These are phyloP conservation scores for Tineola bisselliella DNA, from an alignment of 2,888 invertebrate genomes.

Conservation along the genomic window DNA sequence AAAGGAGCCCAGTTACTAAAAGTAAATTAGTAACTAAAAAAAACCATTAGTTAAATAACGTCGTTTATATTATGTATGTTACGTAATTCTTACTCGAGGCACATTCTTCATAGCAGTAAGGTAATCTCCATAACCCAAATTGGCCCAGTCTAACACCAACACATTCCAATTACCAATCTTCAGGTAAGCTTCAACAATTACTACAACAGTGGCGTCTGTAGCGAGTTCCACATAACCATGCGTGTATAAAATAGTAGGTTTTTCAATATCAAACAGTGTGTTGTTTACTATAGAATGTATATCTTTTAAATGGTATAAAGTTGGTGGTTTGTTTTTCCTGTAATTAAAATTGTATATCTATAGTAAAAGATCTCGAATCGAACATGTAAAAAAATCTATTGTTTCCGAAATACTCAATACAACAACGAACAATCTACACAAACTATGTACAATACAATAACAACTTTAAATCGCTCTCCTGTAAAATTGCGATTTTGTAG, in stretches of 20 bases:
- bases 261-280: constrained; percentile 23
- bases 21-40: too few relatives aligned
- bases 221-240: constrained; percentile 29
- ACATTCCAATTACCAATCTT: constrained; percentile 41
- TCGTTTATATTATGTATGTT: too few relatives aligned
- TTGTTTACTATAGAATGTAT: neutral
- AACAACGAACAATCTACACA: too few relatives aligned
- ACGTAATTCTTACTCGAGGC: constrained; percentile 24
- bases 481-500: too few relatives aligned
- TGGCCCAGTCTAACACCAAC: neutral
- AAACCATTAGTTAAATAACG: too few relatives aligned
- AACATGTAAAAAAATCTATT: too few relatives aligned
- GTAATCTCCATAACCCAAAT: constrained; percentile 12
- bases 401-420: too few relatives aligned
- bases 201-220: constrained; percentile 34
- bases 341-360: neutral
- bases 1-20: too few relatives aligned
- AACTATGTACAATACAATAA: too few relatives aligned
- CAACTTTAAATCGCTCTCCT: too few relatives aligned
- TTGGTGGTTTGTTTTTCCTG: neutral
- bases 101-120: constrained; percentile 24
- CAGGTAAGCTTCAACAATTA: constrained; percentile 40
- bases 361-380: too few relatives aligned
- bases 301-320: neutral
- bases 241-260: neutral